These are phyloP conservation scores for Galerucella nymphaeae DNA, from an alignment of 2,888 invertebrate genomes.

Conservation along the genomic window DNA sequence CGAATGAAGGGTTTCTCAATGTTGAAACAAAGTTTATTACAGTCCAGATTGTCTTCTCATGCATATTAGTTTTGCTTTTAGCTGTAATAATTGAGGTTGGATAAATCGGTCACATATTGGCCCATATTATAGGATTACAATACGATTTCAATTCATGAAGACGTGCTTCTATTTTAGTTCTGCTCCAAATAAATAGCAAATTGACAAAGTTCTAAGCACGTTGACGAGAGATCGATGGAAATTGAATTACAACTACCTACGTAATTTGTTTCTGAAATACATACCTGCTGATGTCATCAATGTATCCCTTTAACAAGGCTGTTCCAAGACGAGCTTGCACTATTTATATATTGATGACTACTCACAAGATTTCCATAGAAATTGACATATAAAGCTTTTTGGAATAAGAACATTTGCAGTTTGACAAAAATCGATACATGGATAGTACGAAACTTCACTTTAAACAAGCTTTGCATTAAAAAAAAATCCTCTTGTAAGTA, in stretches of 20 bases:
- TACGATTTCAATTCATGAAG: not conserved
- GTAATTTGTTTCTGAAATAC: not conserved
- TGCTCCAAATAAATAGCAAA: not conserved
- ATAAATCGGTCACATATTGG: not conserved
- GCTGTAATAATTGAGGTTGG: not conserved
- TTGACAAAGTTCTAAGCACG: slow-evolving; percentile 1
- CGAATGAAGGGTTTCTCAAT: too few relatives aligned
- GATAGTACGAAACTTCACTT: not conserved
- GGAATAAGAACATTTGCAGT: too few relatives aligned
- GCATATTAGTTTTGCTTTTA: too few relatives aligned
- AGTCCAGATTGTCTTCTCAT: too few relatives aligned
- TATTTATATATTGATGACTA: too few relatives aligned
- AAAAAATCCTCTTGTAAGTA: slow-evolving; percentile 9
- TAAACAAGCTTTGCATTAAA: slow-evolving; percentile 23
- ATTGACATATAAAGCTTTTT: too few relatives aligned
- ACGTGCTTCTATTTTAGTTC: not conserved
- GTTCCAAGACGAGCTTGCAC: too few relatives aligned
- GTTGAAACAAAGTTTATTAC: too few relatives aligned
- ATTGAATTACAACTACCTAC: not conserved
- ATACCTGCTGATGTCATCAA: not conserved
- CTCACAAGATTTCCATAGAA: too few relatives aligned
- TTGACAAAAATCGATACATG: not conserved
- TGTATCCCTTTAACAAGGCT: not conserved
- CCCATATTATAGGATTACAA: not conserved
- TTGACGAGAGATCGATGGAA: slow-evolving; percentile 3